Conservation (phyloP, 1,140 invertebrate species). For the Conus ventricosus region DNA sequence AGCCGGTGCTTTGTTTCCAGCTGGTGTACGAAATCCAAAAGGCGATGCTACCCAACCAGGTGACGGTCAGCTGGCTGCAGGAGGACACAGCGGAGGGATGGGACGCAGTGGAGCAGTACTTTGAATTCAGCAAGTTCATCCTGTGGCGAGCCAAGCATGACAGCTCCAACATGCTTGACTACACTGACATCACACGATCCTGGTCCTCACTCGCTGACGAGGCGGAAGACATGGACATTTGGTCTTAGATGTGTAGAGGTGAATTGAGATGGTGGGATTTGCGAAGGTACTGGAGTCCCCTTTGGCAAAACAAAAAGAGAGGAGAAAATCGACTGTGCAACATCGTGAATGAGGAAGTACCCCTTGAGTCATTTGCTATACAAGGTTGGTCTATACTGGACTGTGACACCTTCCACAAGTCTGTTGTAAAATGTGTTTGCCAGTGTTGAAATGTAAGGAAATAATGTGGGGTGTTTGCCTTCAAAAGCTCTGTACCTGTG, state of each 20-base stretch:
- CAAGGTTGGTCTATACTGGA: neutral
- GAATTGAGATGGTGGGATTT: neutral
- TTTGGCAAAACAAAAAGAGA: neutral
- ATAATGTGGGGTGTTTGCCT: too few species aligned
- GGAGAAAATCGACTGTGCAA: neutral
- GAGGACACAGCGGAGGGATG: neutral
- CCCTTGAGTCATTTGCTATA: neutral
- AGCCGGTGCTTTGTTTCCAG: neutral
- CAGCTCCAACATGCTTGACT: constrained; percentile 12
- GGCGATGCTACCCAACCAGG: constrained; percentile 19
- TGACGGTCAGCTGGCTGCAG: neutral
- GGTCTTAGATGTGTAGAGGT: neutral
- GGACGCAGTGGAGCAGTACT: constrained; percentile 9
- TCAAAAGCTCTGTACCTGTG: too few species aligned
- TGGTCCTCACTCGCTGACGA: constrained; percentile 34
- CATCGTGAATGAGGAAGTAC: neutral
- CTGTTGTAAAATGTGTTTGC: too few species aligned
- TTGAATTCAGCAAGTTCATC: constrained; percentile 31
- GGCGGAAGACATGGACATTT: constrained; percentile 8
- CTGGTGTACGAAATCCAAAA: constrained; percentile 29
- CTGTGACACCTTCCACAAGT: neutral
- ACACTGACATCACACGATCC: constrained; percentile 19
- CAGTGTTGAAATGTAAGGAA: too few species aligned
- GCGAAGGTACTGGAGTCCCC: too few species aligned
- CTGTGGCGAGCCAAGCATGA: constrained; percentile 33